Evolutionary conservation across 2,797 vertebrate genomes (phyloP), one percentile per base, ranked within the genome.

Genomic region (Melanotaenia trifasciata): DNA sequence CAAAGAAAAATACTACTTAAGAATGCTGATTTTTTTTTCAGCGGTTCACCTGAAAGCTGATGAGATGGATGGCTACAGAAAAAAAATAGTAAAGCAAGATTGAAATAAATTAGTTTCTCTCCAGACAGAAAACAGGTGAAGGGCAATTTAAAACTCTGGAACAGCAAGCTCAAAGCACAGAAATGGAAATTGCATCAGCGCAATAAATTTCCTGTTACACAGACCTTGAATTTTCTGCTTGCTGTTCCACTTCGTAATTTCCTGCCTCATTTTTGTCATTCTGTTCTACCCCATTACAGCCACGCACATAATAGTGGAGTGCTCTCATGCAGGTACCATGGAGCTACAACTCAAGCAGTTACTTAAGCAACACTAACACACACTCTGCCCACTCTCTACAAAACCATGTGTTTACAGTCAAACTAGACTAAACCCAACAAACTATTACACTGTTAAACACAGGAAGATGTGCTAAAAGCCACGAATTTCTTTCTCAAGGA

Each of bases 401-500:
- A 65, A 72, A 24, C 6, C 56, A 40, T 14, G 24, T 2, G 36
- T 60, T 73, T 35, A 57, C 60, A 60, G 14, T 36, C 58, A 59
- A 26, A 60, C 9, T 26, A 51, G 14, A 50, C 3, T 28, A 36
- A 80, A 45, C 11, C 30, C 3, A 67, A 26, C 28, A 33, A n/a
- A 28, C 38, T n/a, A 32, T 74, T 66, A 67, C 43, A 51, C 67
- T 58, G 6, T 59, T 72, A 64, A 58, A 62, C 16, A 63, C 18
- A 56, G 26, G 61, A 68, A 57, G n/a, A 10, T 58, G 28, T 7
- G 56, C 58, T 56, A 38, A 81, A 65, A 78, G 51, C 45, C 16
- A 59, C 33, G 47, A 59, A 61, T 62, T 65, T 79, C 3, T 40
- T 45, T 58, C 40, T 79, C 53, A 81, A 82, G 70, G 79, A 72